Base-by-base conservation (phyloP, 2,888 invertebrate species). In the Netelia inedita region DNA sequence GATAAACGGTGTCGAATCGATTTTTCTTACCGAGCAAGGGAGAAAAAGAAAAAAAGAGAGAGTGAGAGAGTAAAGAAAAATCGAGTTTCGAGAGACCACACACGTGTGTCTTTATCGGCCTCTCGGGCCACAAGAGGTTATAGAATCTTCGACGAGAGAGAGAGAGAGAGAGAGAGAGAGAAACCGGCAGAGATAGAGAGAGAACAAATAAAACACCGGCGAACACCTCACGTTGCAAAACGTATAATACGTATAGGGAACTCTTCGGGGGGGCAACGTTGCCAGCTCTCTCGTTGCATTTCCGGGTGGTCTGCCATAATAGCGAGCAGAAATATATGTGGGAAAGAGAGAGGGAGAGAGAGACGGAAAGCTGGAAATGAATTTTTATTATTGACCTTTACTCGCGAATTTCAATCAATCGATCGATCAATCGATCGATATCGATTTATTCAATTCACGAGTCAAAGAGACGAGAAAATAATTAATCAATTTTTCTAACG, bases 91-190 rank as follows among this genome's bases (percentile, higher is more conserved):
- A 61, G 63, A 55, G 50, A 53, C 8, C 16, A 53, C 41, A 59
- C 55, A 75, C 69, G 69, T 81, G 61, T 75, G 69, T 53, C 9
- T 81, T 81, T 75, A 81, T 81, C 81, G 72, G 50, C 50, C 19
- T 41, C 21, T 50, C 46, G 73, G 73, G 65, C 68, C 65, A 35
- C 50, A 50, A 68, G 68, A 68, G 75, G 61, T 81, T 80, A 75
- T 81, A 81, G 81, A 81, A 81, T 75, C 74, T 57, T 63, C 8
- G 23, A n/a, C 63, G n/a, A 46, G 71, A 50, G 69, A 21, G 57
- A 16, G 5, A 16, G 5, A 19, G 10, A 10, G 9, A 3, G 9
- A 16, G 21, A 16, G 16, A 57, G 19, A 50, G 11, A 68, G 16
- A 2, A 2, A 41, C 16, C 10, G 19, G 19, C 21, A 19, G 50